Evolutionary conservation across 2,888 invertebrate species (phyloP), one percentile per base, ranked within the genome.

Genomic region (Drosophila mulleri): DNA sequence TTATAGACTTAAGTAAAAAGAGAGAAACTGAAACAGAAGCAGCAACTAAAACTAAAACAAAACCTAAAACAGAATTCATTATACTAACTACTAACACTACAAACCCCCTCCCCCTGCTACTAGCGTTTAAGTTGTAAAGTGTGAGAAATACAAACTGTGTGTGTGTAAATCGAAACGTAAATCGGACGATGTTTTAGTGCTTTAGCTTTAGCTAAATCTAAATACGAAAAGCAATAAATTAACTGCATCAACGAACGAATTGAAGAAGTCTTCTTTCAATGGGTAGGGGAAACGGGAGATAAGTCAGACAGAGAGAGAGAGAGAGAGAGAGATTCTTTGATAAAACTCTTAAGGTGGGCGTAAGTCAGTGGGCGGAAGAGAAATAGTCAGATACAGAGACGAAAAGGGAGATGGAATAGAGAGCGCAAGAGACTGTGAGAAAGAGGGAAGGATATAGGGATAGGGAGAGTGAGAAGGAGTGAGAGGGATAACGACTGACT

Each of bases 111-210:
- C 70, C 72, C 54, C 54, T 77, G 88, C 83, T 85, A 88, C 74
- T 89, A 89, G 89, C 63, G 45, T 63, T 53, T 89, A 83, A 90
- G 84, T 67, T 88, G 78, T 72, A 85, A 83, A 76, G 68, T 75
- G 52, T 52, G 35, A 52, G 35, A 35, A 50, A 8, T 26, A 0
- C 16, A n/a, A 26, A 48, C 47, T 48, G 18, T 16, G 39, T 75
- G 29, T 14, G 54, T 78, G 68, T 65, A 53, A 65, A 68, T 61
- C 78, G 39, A 54, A 67, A 37, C 16, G 37, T 37, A 37, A 39
- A 68, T 59, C 78, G 45, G 69, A 81, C 50, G 73, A 78, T 84
- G 73, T 70, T 67, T 50, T 78, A 83, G 87, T 77, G 54, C 50
- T 57, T 47, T 86, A 83, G 54, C 50, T 54, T 47, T 86, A 83